Evolutionary conservation across 1,140 invertebrate species (phyloP), one percentile per base, ranked within the genome.

Genomic region (Fopius arisanus): DNA sequence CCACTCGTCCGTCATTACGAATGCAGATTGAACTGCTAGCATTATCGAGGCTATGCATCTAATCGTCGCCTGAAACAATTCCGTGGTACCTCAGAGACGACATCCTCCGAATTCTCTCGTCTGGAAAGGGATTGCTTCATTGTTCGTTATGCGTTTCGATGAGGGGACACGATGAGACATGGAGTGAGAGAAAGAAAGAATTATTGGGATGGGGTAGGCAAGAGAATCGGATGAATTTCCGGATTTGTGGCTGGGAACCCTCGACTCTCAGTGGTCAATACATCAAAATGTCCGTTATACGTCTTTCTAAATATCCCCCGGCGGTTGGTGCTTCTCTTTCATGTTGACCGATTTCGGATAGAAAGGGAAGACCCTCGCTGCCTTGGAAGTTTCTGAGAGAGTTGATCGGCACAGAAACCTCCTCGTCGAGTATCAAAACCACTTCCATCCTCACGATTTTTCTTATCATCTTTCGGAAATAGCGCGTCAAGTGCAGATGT

Each of bases 1-100:
- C 80, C 75, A 77, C 54, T 59, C 81, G 80, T 81, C 77, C 81
- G 79, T 84, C 81, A 84, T 84, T 83, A 84, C 82, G 70, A 81
- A 83, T 83, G 82, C 82, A 83, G 79, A 84, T 84, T 83, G 78
- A 76, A 81, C 77, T 73, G 70, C 67, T 73, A 69, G 73, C 77
- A 80, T 81, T 82, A 81, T 76, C 73, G 59, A 74, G 62, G 76
- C 65, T 48, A 48, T 76, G 77, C 79, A 80, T 81, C 80, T 82
- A 82, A 83, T 82, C 80, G 77, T 77, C 74, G 67, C 16, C 70
- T 19, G 43, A 48, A 71, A 37, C 69, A 68, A 74, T 72, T 72
- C 48, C 62, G 59, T 75, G 74, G 78, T 80, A 81, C 79, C 80
- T 81, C 75, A n/a, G 74, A 74, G 31, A 51, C 29, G 51, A 21